These are phyloP conservation scores for Thalassoma bifasciatum DNA, from an alignment of 2,113 vertebrate genomes.

Conservation along the genomic window DNA sequence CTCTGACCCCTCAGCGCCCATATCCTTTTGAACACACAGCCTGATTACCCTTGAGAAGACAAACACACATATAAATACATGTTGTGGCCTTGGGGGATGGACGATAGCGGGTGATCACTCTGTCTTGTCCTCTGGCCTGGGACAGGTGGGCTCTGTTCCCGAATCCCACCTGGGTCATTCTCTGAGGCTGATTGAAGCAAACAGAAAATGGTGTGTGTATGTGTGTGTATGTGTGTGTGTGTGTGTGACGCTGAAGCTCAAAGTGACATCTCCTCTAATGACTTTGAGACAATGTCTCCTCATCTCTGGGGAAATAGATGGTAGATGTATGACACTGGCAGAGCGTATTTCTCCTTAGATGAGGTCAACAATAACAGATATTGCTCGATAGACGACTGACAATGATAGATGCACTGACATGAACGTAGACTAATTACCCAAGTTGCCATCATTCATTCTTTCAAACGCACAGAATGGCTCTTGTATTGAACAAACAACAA, in stretches of 20 bases:
- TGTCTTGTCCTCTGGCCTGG: constrained; percentile 35
- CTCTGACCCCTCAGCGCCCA: constrained; percentile 46
- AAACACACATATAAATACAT: background rate
- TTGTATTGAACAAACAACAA: too few species aligned
- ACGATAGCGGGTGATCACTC: constrained; percentile 41
- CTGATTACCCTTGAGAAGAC: constrained; percentile 66
- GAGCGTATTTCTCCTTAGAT: constrained; percentile 15
- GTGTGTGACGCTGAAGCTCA: constrained; percentile 15
- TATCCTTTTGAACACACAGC: constrained; percentile 59
- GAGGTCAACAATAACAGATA: constrained; percentile 1
- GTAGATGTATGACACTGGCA: constrained; percentile 11
- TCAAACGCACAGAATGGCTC: background rate
- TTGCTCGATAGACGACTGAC: background rate
- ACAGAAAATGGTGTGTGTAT: background rate
- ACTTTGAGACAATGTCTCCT: constrained; percentile 48
- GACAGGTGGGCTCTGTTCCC: constrained; percentile 26
- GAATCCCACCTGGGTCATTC: constrained; percentile 44
- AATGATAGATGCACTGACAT: background rate
- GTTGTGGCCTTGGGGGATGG: constrained; percentile 35
- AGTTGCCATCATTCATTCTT: background rate
- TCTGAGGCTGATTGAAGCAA: constrained; percentile 6
- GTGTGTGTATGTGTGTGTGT: background rate
- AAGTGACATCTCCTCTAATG: constrained; percentile 28
- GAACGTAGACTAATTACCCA: background rate
- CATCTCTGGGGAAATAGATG: constrained; percentile 31